Base-by-base conservation (phyloP, 2,113 vertebrate species). In the Canis aureus region DNA sequence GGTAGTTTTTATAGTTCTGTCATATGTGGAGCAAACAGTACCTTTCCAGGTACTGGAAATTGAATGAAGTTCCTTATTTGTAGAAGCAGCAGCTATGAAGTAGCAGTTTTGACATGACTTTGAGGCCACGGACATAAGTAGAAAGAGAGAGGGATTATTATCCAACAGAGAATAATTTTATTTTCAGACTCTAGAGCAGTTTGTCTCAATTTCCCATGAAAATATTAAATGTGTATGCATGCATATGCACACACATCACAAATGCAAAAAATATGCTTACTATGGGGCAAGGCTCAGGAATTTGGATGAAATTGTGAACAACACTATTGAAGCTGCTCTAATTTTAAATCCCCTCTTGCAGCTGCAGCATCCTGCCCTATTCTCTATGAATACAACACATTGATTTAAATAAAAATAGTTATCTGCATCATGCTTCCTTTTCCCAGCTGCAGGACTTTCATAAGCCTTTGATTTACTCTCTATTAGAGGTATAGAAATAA, bases 401-500 rank as follows among this genome's bases (percentile, higher is more conserved):
- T 84, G 91, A 97, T 97, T 98, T 97, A 98, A 98, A 98, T 98
- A 98, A 97, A 98, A 98, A 98, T 98, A 98, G 96, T 98, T 96
- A 93, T 97, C 91, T 97, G 96, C 97, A 91, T 93, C 82, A 91
- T 60, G 60, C 85, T 82, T 98, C 94, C 85, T 78, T 87, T 87
- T 94, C 78, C 96, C 98, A 98, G 97, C 98, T 98, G 97, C 91
- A 83, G 90, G 89, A 76, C 71, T 43, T 86, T 89, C 80, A 89
- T 73, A 86, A 97, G 97, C 7, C 74, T 96, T 91, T 93, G 87
- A 83, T 95, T 97, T 96, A 80, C 49, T 91, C 90, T 82, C 84
- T 89, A 76, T 95, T 97, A 95, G 93, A 89, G 86, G 69, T 97
- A 97, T 97, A 97, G 98, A 97, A 98, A 97, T 97, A 96, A 97